phyloP scores from a whole-genome alignment of 2,113 vertebrate genomes.

The Calidris pugnax region DNA sequence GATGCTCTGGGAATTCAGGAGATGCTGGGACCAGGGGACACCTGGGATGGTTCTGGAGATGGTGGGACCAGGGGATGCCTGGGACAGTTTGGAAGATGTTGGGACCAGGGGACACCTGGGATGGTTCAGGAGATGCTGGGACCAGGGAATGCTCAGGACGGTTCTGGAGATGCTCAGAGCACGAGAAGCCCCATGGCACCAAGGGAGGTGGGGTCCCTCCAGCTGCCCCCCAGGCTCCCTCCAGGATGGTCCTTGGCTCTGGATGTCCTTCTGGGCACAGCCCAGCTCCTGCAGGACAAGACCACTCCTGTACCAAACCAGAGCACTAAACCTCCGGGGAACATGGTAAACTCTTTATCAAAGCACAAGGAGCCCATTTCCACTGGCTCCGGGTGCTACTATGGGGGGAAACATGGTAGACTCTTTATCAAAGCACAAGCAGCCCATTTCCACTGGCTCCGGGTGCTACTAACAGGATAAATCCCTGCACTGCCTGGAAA shows the following conservation, averaged over 20 bases:
- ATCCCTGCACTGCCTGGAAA: background rate
- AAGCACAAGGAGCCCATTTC: background rate
- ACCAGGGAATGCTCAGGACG: no score
- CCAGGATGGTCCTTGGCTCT: background rate
- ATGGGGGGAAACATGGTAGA: no score
- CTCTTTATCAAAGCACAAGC: no score
- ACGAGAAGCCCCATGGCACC: background rate
- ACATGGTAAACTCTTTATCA: background rate
- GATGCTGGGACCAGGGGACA: background rate
- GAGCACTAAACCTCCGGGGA: background rate
- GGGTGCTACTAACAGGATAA: background rate
- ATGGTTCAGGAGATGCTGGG: background rate
- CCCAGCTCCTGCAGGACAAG: background rate
- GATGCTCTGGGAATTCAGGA: background rate
- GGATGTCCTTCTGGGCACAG: background rate
- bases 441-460: background rate
- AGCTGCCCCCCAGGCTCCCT: background rate
- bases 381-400: background rate
- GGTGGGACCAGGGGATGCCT: background rate
- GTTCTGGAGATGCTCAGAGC: background rate
- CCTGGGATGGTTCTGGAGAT: no score
- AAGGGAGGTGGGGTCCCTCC: background rate
- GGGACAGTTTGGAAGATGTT: background rate
- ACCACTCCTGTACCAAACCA: background rate
- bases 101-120: background rate